Conservation (phyloP, 2,797 vertebrate genomes). For the Brachyrhaphis roseni region DNA sequence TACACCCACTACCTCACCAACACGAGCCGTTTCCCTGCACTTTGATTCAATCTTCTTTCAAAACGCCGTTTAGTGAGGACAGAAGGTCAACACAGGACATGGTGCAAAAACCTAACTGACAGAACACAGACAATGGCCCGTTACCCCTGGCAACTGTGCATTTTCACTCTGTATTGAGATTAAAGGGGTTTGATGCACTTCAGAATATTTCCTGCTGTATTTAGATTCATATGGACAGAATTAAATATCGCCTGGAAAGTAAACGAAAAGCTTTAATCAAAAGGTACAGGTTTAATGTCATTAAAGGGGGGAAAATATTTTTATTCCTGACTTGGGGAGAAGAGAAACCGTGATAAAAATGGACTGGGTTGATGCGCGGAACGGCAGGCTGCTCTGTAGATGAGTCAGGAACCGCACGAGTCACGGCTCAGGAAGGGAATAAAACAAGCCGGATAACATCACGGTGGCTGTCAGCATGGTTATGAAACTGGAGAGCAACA, state of each 20-base stretch:
- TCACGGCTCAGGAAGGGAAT: constrained; percentile 43
- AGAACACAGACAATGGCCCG: constrained; percentile 18
- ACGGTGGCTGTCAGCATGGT: constrained; percentile 46
- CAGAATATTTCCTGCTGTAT: neutral
- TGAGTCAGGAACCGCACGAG: constrained; percentile 43
- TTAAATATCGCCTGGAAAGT: neutral
- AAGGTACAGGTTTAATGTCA: constrained; percentile 4
- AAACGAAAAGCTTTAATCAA: constrained; percentile 1
- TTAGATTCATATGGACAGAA: neutral
- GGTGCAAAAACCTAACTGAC: constrained; percentile 54
- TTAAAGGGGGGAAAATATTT: neutral
- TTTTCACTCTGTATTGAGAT: constrained; percentile 31
- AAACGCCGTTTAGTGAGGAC: constrained; percentile 36
- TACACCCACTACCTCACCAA: constrained; percentile 49
- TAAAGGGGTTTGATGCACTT: constrained; percentile 15
- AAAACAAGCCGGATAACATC: constrained; percentile 57
- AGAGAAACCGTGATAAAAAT: neutral
- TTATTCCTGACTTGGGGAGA: neutral
- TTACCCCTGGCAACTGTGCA: constrained; percentile 39
- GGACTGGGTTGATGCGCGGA: constrained; percentile 20
- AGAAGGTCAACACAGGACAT: constrained; percentile 51
- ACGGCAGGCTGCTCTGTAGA: constrained; percentile 16
- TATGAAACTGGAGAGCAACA: constrained; percentile 65
- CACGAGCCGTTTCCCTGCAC: constrained; percentile 29
- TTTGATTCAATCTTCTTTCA: constrained; percentile 33